These are phyloP conservation scores for Rhyacophila evoluta DNA, from an alignment of 2,888 invertebrate genomes.

Conservation along the genomic window DNA sequence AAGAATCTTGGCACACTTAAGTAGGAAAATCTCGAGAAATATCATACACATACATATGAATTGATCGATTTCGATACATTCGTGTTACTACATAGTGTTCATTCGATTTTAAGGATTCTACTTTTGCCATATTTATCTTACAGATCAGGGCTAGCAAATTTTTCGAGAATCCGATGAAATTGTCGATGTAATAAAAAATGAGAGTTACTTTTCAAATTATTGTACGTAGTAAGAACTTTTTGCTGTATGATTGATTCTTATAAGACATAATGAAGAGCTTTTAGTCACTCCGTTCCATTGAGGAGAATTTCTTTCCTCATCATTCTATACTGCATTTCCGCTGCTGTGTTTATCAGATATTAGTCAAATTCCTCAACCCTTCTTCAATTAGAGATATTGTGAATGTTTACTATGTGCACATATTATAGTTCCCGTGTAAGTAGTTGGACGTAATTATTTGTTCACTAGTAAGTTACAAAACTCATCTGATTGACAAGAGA, in stretches of 20 bases:
- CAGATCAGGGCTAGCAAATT: slow-evolving; percentile 25
- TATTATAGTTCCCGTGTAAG: slow-evolving; percentile 36
- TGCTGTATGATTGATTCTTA: slow-evolving; percentile 23
- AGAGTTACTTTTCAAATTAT: neutral
- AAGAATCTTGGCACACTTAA: slow-evolving; percentile 39
- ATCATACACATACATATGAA: slow-evolving; percentile 42
- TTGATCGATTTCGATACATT: slow-evolving; percentile 36
- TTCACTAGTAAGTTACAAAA: slow-evolving; percentile 31
- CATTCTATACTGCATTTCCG: slow-evolving; percentile 2
- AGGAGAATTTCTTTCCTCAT: slow-evolving; percentile 20
- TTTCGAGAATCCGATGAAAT: slow-evolving; percentile 13
- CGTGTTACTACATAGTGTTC: slow-evolving; percentile 37
- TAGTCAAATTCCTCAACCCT: slow-evolving; percentile 22
- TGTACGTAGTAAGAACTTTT: slow-evolving; percentile 25
- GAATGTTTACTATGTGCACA: slow-evolving; percentile 42
- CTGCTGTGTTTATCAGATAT: slow-evolving; percentile 32
- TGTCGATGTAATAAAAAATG: neutral
- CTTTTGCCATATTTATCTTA: slow-evolving; percentile 14
- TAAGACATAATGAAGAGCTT: slow-evolving; percentile 20
- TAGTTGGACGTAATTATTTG: slow-evolving; percentile 34
- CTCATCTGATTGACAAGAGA: slow-evolving; percentile 36
- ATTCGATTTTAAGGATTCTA: slow-evolving; percentile 32
- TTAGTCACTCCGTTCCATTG: slow-evolving; percentile 29
- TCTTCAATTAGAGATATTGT: slow-evolving; percentile 39
- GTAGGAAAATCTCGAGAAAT: slow-evolving; percentile 37